Percentiles rank a stretch among this genome's conserved stretches.
These are phyloP conservation scores for Cydia pomonella DNA, from an alignment of 1,140 invertebrate species.

Conservation along the genomic window DNA sequence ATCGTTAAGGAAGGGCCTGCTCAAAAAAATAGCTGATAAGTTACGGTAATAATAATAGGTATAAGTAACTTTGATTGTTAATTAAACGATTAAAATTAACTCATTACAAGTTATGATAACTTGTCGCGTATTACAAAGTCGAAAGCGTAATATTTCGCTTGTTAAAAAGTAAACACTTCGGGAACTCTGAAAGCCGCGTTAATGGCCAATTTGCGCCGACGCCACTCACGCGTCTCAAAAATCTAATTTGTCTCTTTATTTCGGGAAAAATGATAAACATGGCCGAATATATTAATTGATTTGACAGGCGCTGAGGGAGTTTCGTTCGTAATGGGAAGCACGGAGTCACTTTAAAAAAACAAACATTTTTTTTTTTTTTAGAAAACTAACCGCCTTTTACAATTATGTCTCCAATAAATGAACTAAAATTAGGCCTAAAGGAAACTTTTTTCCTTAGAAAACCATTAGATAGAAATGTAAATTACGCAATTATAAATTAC, in stretches of 20 bases:
- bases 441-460: no score
- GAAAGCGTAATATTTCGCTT: neutral
- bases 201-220: constrained; percentile 8
- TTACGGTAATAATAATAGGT: no score
- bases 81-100: neutral
- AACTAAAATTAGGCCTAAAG: no score
- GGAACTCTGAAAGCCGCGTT: neutral
- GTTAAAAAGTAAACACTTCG: constrained; percentile 8
- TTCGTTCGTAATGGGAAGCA: neutral
- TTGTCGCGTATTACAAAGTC: neutral
- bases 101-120: neutral
- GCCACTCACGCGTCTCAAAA: constrained; percentile 18
- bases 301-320: neutral
- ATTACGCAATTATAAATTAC: no score
- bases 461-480: no score
- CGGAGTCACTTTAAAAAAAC: neutral
- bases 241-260: neutral
- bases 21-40: no score
- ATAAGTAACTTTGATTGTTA: neutral
- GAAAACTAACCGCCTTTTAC: no score
- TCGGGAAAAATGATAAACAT: neutral
- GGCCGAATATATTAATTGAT: neutral
- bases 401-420: no score
- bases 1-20: no score
- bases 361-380: neutral